phyloP scores from a whole-genome alignment of 2,113 vertebrate species.

The Clupea harengus region DNA sequence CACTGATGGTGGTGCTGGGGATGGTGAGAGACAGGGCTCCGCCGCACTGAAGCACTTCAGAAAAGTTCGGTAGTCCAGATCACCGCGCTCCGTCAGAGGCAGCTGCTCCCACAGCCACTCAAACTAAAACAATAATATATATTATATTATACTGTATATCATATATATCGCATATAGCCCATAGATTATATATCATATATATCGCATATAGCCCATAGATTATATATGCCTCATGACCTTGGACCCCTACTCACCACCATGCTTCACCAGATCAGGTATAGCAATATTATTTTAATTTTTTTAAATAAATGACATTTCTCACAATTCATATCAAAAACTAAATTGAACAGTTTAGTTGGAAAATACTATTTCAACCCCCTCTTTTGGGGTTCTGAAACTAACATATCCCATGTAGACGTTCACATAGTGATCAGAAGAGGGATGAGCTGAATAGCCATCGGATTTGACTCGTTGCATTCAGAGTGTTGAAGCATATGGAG shows the following conservation, averaged over 20 bases:
- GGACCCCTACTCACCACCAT: no score
- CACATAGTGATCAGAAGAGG: not conserved
- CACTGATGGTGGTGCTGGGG: not conserved
- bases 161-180: not conserved
- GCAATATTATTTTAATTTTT: no score
- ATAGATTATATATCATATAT: not conserved
- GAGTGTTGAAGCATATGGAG: not conserved
- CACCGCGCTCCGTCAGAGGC: not conserved
- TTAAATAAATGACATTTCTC: no score
- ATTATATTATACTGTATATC: not conserved
- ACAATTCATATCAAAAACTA: no score
- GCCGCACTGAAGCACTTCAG: not conserved
- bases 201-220: not conserved
- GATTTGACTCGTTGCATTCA: not conserved
- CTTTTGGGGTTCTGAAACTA: not conserved
- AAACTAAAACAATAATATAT: not conserved
- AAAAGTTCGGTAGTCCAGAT: not conserved
- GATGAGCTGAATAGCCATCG: not conserved
- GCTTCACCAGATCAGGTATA: no score
- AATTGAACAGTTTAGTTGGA: not conserved
- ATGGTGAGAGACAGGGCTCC: not conserved
- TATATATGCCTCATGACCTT: no score
- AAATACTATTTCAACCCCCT: not conserved
- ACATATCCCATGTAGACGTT: not conserved
- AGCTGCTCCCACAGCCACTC: not conserved